Evolutionary conservation across 2,888 invertebrate species (phyloP).

Genomic region (Dromius quadrimaculatus): DNA sequence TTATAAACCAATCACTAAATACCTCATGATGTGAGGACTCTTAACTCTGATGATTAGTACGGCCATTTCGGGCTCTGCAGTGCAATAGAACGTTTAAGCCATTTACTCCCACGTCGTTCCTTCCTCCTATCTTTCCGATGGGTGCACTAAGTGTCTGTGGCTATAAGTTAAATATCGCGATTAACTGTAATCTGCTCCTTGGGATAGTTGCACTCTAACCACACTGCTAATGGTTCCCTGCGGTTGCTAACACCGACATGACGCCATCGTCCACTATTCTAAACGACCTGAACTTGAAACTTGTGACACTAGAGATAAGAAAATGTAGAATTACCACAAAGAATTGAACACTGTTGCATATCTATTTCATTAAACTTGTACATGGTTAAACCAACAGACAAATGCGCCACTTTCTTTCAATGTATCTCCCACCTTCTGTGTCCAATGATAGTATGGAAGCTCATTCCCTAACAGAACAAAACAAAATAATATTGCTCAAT

Average conservation of each 20-base stretch:
- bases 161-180: slow-evolving; percentile 62
- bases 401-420: too few species aligned
- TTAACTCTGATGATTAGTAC: background rate
- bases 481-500: slow-evolving; percentile 13
- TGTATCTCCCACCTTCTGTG: too few species aligned
- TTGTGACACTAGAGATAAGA: slow-evolving; percentile 22
- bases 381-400: too few species aligned
- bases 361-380: too few species aligned
- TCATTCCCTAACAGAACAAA: too few species aligned
- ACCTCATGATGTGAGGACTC: background rate
- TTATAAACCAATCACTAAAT: background rate
- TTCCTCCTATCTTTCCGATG: slow-evolving; percentile 48
- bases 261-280: slow-evolving; percentile 25
- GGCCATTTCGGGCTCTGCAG: background rate
- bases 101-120: background rate
- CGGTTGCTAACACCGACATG: slow-evolving; percentile 56
- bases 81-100: background rate
- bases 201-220: slow-evolving; percentile 58
- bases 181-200: slow-evolving; percentile 62
- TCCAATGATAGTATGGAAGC: too few species aligned
- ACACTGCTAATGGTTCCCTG: slow-evolving; percentile 60
- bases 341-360: too few species aligned
- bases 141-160: slow-evolving; percentile 58
- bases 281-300: slow-evolving; percentile 38
- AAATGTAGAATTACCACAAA: too few species aligned